Percentiles rank a stretch among this genome's conserved stretches.
Evolutionary conservation across 2,797 vertebrate genomes (phyloP).

Genomic region (Eulemur albifrons): DNA sequence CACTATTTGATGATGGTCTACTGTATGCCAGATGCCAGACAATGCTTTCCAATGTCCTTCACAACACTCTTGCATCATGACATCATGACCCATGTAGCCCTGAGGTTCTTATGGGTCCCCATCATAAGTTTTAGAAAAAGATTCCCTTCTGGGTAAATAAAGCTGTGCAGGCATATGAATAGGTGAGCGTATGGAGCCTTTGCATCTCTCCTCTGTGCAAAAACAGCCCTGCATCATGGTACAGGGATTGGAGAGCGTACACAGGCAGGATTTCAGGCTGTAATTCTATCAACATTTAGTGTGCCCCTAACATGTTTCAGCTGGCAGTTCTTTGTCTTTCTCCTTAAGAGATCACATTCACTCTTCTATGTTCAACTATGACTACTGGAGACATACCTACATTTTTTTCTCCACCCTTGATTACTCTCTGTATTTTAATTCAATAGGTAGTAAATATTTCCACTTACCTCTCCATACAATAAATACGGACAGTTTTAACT

Average conservation of each 20-base stretch:
- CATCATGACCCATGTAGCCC: not conserved
- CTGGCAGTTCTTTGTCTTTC: not conserved
- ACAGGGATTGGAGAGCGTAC: too few species aligned
- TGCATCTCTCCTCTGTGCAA: not conserved
- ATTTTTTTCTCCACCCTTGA: not conserved
- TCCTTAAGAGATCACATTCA: not conserved
- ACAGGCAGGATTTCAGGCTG: not conserved
- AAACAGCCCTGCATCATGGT: not conserved
- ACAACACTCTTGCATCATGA: not conserved
- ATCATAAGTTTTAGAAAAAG: not conserved
- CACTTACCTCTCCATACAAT: not conserved
- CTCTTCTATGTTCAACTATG: not conserved
- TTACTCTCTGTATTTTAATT: not conserved
- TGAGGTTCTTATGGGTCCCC: not conserved
- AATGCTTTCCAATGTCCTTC: not conserved
- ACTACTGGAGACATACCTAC: not conserved
- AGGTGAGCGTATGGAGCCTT: not conserved
- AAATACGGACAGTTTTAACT: not conserved
- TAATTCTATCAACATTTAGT: not conserved
- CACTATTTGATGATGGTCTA: not conserved
- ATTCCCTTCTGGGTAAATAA: not conserved
- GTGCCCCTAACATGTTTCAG: not conserved
- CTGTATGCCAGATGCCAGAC: not conserved
- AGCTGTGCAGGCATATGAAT: not conserved
- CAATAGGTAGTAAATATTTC: not conserved